Base-by-base conservation (phyloP, 2,113 vertebrate genomes). In the Centropus bengalensis region DNA sequence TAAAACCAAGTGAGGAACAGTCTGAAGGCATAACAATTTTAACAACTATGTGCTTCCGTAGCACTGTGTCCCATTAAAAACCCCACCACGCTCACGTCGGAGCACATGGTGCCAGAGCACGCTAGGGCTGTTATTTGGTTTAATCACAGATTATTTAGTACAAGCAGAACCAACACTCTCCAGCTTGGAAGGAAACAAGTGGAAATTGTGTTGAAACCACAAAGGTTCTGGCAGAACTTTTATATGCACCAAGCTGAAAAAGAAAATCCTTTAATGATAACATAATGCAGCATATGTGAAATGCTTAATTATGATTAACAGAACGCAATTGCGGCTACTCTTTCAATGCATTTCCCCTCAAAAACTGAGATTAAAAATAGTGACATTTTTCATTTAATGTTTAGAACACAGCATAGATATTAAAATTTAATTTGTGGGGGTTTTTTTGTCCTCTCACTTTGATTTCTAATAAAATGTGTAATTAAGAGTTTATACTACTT, bases 101-200 rank as follows among this genome's bases (percentile, higher is more conserved):
- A 3, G 56, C 30, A 23, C 7, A 17, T 1, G 9, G 42, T 54
- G 45, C 47, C 55, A 85, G 32, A 67, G 19, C 56, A 62, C 5
- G 19, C 24, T 23, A 47, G 55, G 38, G 51, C 68, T 58, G 10
- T 38, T 69, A 66, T 12, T 30, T 36, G 24, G 18, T 78, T 91
- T 91, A 54, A 73, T 45, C 47, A 40, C 27, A 69, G 30, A 77
- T 24, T 1, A 67, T 64, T 83, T 74, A 76, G 62, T 23, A 62
- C 33, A 69, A 80, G 24, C 49, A 88, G 30, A 86, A 83, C 11
- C 32, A 78, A 87, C 17, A 26, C 45, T 88, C 51, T 36, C 26
- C 40, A 86, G 62, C 59, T 80, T 87, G 66, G 42, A 94, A 84
- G 78, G 62, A 83, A 83, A 69, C 64, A 69, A 67, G 81, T 27